Base-by-base conservation (phyloP, 2,888 invertebrate species). In the Stegophylla sp. region DNA sequence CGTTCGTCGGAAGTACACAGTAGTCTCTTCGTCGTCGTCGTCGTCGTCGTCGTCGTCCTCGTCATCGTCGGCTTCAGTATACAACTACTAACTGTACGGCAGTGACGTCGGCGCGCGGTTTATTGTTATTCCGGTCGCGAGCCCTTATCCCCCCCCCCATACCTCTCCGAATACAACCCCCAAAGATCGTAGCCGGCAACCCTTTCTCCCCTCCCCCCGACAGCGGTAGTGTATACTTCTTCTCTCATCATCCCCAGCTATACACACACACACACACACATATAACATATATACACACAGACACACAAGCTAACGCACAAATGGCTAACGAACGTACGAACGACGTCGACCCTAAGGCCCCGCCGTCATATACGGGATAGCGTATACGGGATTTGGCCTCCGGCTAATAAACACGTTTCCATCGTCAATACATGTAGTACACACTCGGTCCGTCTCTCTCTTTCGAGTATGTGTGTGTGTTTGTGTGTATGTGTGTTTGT, bases 111-210 rank as follows among this genome's bases (percentile, higher is more conserved):
- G 34, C 43, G 45, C n/a, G 45, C 9, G 20, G 77, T 66, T 69
- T 69, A 79, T 79, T 79, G 77, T 79, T 79, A 79, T 79, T 79
- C 77, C 59, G 77, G 67, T 79, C 77, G 59, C 77, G 59, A 59
- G 17, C 12, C 51, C 43, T 34, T 34, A 3, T 34, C 45, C 56
- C 10, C 20, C 64, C 5, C 63, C 20, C n/a, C n/a, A n/a, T n/a
- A n/a, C n/a, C n/a, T n/a, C n/a, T n/a, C n/a, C n/a, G n/a, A n/a
- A n/a, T n/a, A n/a, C n/a, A n/a, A n/a, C n/a, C 67, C 20, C 23
- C 48, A 66, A 76, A 76, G 75, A 76, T 76, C 75, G 53, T 63
- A 74, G 45, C 61, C 28, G 48, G 34, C 7, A 51, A 63, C 48
- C n/a, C 61, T 56, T 45, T 61, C 43, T n/a, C 4, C 20, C 3